phyloP scores from a whole-genome alignment of 2,113 vertebrate genomes.

The Coptodon bakossiorum region DNA sequence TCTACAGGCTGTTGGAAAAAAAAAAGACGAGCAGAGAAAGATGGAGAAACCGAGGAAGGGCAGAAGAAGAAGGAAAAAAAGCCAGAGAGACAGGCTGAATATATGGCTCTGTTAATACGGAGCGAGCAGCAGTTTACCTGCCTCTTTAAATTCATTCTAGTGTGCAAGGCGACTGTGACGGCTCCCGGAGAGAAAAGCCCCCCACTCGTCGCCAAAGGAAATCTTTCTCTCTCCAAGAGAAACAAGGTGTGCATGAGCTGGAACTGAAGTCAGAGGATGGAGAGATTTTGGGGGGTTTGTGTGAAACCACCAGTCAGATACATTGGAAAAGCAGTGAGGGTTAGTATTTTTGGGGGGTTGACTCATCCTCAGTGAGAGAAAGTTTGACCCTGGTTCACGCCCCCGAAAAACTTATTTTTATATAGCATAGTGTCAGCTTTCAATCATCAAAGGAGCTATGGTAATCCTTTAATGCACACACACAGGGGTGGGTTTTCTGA shows the following conservation, averaged over 20 bases:
- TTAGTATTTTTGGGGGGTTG: neutral
- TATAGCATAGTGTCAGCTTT: neutral
- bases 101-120: slow-evolving; percentile 49
- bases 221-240: slow-evolving; percentile 40
- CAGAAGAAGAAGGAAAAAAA: neutral
- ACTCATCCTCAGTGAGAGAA: neutral
- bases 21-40: neutral
- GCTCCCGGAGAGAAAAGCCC: slow-evolving; percentile 22
- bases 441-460: neutral
- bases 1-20: neutral
- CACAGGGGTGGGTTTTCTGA: neutral
- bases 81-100: slow-evolving; percentile 39
- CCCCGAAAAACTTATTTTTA: neutral
- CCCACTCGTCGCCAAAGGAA: slow-evolving; percentile 36
- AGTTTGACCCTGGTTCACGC: neutral
- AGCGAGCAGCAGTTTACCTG: slow-evolving; percentile 58
- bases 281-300: slow-evolving; percentile 2
- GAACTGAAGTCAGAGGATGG: slow-evolving; percentile 33
- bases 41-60: neutral
- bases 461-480: neutral
- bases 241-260: slow-evolving; percentile 45
- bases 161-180: slow-evolving; percentile 29
- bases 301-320: neutral
- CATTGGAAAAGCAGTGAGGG: neutral
- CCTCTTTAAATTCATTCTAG: slow-evolving; percentile 48